Percentiles rank a stretch among this genome's conserved stretches.
phyloP scores from a whole-genome alignment of 2,797 vertebrate species.

The Hippopotamyrus pictus region DNA sequence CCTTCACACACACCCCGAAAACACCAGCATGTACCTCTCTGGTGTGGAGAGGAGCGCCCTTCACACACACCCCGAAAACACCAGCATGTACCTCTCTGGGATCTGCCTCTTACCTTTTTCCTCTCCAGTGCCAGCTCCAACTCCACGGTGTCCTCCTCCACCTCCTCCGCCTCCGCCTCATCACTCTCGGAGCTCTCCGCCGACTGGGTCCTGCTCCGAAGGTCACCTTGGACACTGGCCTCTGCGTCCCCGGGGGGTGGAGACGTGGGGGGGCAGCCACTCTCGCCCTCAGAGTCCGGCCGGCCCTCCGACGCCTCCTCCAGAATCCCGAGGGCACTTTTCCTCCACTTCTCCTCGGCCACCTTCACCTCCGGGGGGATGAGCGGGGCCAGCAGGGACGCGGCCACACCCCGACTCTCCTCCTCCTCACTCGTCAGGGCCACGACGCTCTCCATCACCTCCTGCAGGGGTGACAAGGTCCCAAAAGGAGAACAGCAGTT shows the following conservation, averaged over 20 bases:
- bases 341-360: constrained; percentile 91
- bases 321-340: constrained; percentile 74
- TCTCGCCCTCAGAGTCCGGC: constrained; percentile 58
- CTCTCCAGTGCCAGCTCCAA: constrained; percentile 88
- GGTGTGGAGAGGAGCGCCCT: background rate
- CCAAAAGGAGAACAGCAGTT: background rate
- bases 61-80: background rate
- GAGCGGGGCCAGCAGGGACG: constrained; percentile 81
- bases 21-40: background rate
- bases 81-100: background rate
- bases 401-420: constrained; percentile 83
- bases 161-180: constrained; percentile 72
- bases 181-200: constrained; percentile 70
- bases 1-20: background rate
- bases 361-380: constrained; percentile 86
- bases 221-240: constrained; percentile 63
- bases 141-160: constrained; percentile 87
- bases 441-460: constrained; percentile 88
- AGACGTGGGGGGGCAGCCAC: constrained; percentile 30
- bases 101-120: constrained; percentile 71
- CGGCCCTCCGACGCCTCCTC: constrained; percentile 64
- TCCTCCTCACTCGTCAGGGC: constrained; percentile 86
- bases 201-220: constrained; percentile 69
- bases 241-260: constrained; percentile 54
- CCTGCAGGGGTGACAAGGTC: constrained; percentile 53